Percentiles rank a stretch among this genome's conserved stretches.
Evolutionary conservation across 2,888 invertebrate genomes (phyloP).

Genomic region (Synergus gifuensis): DNA sequence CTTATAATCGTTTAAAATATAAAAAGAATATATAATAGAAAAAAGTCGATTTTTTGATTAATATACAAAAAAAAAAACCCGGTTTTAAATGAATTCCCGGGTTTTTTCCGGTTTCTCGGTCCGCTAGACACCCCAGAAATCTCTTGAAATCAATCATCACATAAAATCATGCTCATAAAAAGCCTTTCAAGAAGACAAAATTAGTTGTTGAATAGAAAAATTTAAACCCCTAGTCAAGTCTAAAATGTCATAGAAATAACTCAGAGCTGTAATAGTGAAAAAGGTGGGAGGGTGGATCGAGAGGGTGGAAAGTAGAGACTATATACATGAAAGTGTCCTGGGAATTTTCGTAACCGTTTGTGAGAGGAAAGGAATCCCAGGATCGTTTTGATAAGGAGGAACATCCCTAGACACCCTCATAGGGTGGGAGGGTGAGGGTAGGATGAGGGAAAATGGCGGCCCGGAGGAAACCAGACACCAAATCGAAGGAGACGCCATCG

Average conservation of each 20-base stretch:
- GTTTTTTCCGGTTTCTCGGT: too few relatives aligned
- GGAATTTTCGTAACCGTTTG: constrained; percentile 42
- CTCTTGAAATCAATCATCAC: background rate
- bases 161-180: too few relatives aligned
- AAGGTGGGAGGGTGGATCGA: background rate
- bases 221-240: background rate
- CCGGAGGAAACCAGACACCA: constrained; percentile 74
- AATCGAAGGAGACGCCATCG: constrained; percentile 78
- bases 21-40: too few relatives aligned
- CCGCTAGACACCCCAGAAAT: background rate
- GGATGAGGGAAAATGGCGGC: constrained; percentile 76
- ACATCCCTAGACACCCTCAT: constrained; percentile 54
- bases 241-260: background rate
- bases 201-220: background rate
- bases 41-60: too few relatives aligned
- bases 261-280: background rate
- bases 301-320: background rate
- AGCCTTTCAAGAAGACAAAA: background rate
- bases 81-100: too few relatives aligned
- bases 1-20: too few relatives aligned
- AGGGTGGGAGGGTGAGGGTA: constrained; percentile 58
- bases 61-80: too few relatives aligned
- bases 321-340: constrained; percentile 43
- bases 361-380: constrained; percentile 54
- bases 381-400: constrained; percentile 67